These are phyloP conservation scores for Megatriorchis doriae DNA, from an alignment of 2,113 vertebrate genomes.

Conservation along the genomic window DNA sequence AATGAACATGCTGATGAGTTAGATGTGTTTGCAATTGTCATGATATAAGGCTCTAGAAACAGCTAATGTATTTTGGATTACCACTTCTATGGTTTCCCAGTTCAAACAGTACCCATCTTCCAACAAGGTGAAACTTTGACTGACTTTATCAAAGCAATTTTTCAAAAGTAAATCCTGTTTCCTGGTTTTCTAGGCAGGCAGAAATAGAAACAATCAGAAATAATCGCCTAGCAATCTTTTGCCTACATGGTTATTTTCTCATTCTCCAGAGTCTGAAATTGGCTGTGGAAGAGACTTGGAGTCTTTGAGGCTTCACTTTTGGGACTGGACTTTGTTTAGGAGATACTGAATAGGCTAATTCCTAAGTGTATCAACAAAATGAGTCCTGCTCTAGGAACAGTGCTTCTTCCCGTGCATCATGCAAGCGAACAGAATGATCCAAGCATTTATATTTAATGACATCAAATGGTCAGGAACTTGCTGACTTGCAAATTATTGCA, in stretches of 20 bases:
- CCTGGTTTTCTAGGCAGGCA: background rate
- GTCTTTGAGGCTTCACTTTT: background rate
- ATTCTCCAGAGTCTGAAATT: background rate
- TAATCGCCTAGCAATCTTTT: constrained; percentile 5
- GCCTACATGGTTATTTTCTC: background rate
- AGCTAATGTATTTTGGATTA: background rate
- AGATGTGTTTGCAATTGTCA: background rate
- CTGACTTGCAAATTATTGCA: background rate
- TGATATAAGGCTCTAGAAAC: background rate
- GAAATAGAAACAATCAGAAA: constrained; percentile 5
- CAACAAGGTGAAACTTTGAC: background rate
- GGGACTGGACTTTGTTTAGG: background rate
- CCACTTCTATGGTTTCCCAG: background rate
- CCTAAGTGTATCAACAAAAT: background rate
- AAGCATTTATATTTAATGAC: background rate
- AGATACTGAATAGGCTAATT: background rate
- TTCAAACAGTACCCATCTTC: background rate
- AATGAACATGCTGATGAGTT: rapidly evolving
- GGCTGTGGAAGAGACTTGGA: background rate
- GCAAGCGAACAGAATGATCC: rapidly evolving
- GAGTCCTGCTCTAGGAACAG: background rate
- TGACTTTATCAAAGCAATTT: background rate
- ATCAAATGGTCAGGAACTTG: background rate
- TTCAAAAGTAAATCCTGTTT: constrained; percentile 16
- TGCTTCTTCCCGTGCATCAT: rapidly evolving